phyloP scores from a whole-genome alignment of 2,113 vertebrate species.

The Protobothrops mucrosquamatus region DNA sequence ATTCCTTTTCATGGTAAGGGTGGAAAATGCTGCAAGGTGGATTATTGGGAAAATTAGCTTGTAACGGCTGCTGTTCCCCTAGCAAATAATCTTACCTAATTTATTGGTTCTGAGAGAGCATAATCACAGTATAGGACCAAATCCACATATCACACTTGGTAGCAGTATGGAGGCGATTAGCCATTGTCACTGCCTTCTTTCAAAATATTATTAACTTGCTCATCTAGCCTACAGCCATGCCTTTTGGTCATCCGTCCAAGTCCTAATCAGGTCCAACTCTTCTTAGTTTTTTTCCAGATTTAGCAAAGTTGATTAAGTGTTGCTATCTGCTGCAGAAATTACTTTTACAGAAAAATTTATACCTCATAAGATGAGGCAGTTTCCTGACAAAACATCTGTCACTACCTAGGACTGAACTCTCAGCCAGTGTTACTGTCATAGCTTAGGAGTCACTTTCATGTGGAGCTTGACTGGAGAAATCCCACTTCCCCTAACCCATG shows the following conservation, averaged over 20 bases:
- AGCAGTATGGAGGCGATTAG: neutral
- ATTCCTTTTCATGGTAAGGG: neutral
- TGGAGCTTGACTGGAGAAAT: neutral
- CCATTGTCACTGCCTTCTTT: neutral
- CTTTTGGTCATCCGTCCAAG: neutral
- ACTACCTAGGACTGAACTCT: neutral
- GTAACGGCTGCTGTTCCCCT: neutral
- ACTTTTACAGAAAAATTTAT: neutral
- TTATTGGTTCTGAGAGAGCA: neutral
- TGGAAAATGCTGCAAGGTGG: neutral
- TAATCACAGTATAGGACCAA: neutral
- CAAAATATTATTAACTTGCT: neutral
- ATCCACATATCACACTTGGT: neutral
- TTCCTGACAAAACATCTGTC: neutral
- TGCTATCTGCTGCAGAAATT: neutral
- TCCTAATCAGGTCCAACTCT: neutral
- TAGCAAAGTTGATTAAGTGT: neutral
- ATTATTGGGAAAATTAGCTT: neutral
- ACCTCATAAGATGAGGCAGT: neutral
- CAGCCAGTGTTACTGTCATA: neutral
- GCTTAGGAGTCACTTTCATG: neutral
- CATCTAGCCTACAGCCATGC: neutral
- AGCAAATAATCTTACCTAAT: neutral
- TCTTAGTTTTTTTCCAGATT: neutral
- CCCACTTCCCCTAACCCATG: neutral